Evolutionary conservation across 2,888 invertebrate genomes (phyloP).

Genomic region (Perithous albicinctus): DNA sequence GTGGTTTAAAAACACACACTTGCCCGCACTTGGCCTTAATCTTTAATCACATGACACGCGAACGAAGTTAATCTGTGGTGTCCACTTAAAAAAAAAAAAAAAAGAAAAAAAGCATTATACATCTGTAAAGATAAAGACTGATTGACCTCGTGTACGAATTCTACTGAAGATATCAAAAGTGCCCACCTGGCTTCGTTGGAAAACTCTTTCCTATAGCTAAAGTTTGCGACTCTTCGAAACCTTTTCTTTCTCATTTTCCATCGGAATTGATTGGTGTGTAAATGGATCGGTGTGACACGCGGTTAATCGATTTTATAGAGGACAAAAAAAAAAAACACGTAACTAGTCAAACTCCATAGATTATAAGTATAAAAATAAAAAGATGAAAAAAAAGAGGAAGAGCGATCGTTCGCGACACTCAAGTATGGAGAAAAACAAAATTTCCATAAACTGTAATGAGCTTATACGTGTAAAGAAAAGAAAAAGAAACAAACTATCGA

Average conservation of each 20-base stretch:
- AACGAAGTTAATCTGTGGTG: background rate
- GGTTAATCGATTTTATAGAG: slow-evolving; percentile 61
- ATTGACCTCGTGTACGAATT: background rate
- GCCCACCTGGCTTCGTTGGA: background rate
- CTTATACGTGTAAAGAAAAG: slow-evolving; percentile 82
- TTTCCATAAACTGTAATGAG: slow-evolving; percentile 84
- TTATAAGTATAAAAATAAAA: slow-evolving; percentile 52
- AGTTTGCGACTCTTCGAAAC: background rate
- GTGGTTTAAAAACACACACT: background rate
- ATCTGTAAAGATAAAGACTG: slow-evolving; percentile 17
- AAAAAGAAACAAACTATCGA: slow-evolving; percentile 78
- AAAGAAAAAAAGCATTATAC: background rate
- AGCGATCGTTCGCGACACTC: slow-evolving; percentile 41
- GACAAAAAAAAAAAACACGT: no score
- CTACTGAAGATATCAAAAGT: slow-evolving; percentile 14
- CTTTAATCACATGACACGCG: background rate
- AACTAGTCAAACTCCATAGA: slow-evolving; percentile 80
- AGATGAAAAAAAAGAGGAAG: slow-evolving; percentile 48
- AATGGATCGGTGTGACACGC: slow-evolving; percentile 53
- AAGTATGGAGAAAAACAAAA: slow-evolving; percentile 69
- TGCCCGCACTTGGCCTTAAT: background rate
- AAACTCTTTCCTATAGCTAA: slow-evolving; percentile 13
- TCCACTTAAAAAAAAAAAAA: slow-evolving; percentile 8
- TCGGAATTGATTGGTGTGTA: slow-evolving; percentile 43
- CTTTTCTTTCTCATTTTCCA: slow-evolving; percentile 10